Evolutionary conservation across 2,113 vertebrate species (phyloP).

Genomic region (Electrona antarctica): DNA sequence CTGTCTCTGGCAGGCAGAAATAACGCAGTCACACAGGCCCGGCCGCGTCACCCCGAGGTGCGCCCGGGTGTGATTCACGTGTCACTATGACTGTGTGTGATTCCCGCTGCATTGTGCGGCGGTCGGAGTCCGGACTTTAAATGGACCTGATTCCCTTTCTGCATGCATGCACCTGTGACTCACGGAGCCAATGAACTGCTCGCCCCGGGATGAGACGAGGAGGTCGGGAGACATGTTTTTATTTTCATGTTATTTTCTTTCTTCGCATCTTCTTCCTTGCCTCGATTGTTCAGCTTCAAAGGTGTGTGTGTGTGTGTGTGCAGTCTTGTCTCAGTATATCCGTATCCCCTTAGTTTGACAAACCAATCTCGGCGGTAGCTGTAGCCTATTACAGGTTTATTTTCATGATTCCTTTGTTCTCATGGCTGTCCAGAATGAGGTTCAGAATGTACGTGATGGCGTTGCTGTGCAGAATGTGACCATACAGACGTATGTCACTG

Average conservation of each 20-base stretch:
- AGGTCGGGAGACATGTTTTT: not conserved
- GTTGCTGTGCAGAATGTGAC: not conserved
- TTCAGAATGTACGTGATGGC: conserved; percentile 8
- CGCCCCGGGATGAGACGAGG: too few species aligned
- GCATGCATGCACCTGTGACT: conserved; percentile 21
- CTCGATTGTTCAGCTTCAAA: conserved; percentile 10
- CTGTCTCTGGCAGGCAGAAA: conserved; percentile 31
- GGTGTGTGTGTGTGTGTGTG: not conserved
- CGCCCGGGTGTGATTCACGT: conserved; percentile 33
- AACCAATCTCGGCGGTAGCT: conserved; percentile 12
- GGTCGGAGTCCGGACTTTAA: not conserved
- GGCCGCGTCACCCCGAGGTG: conserved; percentile 6
- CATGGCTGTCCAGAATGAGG: not conserved
- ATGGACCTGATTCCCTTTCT: conserved; percentile 19
- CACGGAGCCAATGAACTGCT: not conserved
- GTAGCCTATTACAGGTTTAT: not conserved
- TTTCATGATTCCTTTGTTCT: conserved; percentile 3
- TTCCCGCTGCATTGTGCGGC: conserved; percentile 16
- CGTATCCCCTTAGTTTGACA: conserved; percentile 11
- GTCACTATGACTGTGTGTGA: conserved; percentile 26
- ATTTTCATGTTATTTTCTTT: too few species aligned
- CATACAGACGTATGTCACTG: not conserved
- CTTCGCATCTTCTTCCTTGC: not conserved
- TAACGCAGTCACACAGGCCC: conserved; percentile 42
- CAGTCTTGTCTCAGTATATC: not conserved